Evolutionary conservation across 2,113 vertebrate genomes (phyloP).

Genomic region (Bothrops jararaca): DNA sequence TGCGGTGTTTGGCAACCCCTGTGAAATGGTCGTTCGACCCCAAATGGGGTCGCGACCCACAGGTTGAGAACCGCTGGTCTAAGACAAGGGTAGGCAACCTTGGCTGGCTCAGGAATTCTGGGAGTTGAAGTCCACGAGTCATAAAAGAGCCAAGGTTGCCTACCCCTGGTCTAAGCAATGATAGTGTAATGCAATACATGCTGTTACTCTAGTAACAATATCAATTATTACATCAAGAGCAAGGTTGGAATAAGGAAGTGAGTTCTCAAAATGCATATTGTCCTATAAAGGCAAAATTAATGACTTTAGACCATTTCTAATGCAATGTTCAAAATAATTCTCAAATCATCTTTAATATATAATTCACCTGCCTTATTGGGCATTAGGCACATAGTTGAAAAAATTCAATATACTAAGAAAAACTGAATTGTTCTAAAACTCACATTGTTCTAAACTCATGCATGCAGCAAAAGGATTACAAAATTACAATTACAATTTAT

Average conservation of each 20-base stretch:
- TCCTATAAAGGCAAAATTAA: background rate
- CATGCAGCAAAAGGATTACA: background rate
- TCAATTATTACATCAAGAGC: background rate
- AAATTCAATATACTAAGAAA: background rate
- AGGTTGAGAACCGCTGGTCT: no score
- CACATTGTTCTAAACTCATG: background rate
- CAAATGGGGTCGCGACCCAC: no score
- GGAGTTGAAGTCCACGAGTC: no score
- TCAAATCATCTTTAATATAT: background rate
- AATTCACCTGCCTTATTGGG: background rate
- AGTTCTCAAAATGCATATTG: background rate
- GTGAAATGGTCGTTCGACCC: no score
- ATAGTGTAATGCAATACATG: constrained; percentile 2
- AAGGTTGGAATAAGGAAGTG: background rate
- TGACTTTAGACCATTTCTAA: background rate
- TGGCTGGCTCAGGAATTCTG: no score
- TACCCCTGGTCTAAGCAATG: background rate
- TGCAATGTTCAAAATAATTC: background rate
- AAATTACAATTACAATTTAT: background rate
- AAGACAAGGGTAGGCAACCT: no score
- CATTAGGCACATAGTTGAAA: background rate
- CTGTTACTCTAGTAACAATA: background rate
- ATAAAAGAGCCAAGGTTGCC: no score
- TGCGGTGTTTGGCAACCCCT: no score
- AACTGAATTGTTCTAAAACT: background rate